phyloP scores from a whole-genome alignment of 1,140 invertebrate genomes.

The Sesamia nonagrioides region DNA sequence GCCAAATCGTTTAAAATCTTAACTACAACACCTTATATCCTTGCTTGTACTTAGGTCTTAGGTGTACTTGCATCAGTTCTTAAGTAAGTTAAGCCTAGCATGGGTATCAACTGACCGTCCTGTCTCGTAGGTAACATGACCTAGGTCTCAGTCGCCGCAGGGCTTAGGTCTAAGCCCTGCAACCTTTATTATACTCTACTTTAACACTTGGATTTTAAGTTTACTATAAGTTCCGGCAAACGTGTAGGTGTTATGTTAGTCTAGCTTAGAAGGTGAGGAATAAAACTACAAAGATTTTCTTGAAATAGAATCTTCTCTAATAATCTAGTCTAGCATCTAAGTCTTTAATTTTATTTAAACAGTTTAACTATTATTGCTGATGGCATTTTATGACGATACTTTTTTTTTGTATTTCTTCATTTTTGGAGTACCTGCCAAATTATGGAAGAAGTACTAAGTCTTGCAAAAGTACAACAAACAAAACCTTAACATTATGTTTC shows the following conservation, averaged over 20 bases:
- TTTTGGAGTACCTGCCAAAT: too few species aligned
- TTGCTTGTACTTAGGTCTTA: constrained; percentile 1
- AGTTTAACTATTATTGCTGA: too few species aligned
- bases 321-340: too few species aligned
- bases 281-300: too few species aligned
- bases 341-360: too few species aligned
- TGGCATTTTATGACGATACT: too few species aligned
- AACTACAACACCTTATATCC: not conserved
- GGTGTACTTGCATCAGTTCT: constrained; percentile 1
- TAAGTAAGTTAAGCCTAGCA: constrained; percentile 31
- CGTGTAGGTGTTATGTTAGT: not conserved
- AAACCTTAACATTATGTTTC: too few species aligned
- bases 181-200: constrained; percentile 63
- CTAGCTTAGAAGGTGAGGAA: not conserved
- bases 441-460: too few species aligned
- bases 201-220: constrained; percentile 66
- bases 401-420: too few species aligned
- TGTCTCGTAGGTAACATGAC: constrained; percentile 65
- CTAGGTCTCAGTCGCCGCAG: constrained; percentile 58
- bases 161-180: constrained; percentile 62
- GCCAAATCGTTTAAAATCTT: not conserved
- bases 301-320: too few species aligned
- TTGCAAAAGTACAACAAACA: too few species aligned
- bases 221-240: constrained; percentile 49
- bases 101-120: constrained; percentile 48